phyloP scores from a whole-genome alignment of 2,888 invertebrate genomes.

The Eustalomyia histrio region DNA sequence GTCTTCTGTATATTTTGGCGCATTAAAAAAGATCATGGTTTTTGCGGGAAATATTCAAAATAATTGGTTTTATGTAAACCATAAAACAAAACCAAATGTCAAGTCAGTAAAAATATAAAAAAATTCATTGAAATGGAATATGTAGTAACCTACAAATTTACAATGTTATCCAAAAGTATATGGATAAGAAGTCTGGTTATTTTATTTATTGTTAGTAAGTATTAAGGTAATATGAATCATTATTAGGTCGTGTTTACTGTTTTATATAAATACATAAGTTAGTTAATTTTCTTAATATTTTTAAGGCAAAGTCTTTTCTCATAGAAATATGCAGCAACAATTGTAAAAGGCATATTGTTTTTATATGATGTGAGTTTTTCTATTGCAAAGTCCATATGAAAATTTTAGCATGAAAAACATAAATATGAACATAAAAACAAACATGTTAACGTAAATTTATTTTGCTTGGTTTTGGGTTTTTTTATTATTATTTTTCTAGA shows the following conservation, averaged over 20 bases:
- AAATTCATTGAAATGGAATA: not conserved
- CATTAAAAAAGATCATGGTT: slow-evolving; percentile 16
- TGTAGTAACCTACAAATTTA: too few species aligned
- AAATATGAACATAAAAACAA: slow-evolving; percentile 7
- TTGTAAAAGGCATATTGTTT: not conserved
- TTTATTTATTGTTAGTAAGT: too few species aligned
- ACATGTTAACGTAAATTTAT: slow-evolving; percentile 29
- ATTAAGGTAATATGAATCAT: too few species aligned
- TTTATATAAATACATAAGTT: too few species aligned
- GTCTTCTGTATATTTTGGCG: slow-evolving; percentile 1
- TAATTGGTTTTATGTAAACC: slow-evolving; percentile 23
- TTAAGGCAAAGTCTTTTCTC: too few species aligned
- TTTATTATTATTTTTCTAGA: slow-evolving; percentile 1
- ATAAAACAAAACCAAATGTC: slow-evolving; percentile 31
- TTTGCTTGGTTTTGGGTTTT: not conserved
- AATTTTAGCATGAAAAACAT: not conserved
- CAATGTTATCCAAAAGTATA: too few species aligned
- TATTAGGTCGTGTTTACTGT: too few species aligned
- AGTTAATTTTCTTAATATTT: too few species aligned
- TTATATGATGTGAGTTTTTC: not conserved
- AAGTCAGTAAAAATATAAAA: not conserved
- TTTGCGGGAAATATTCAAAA: slow-evolving; percentile 21
- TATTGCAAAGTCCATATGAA: not conserved
- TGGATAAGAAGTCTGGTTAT: too few species aligned
- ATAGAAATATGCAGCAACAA: not conserved